Conservation (phyloP, 1,140 invertebrate species). For the Lamellibrachia luymesi region DNA sequence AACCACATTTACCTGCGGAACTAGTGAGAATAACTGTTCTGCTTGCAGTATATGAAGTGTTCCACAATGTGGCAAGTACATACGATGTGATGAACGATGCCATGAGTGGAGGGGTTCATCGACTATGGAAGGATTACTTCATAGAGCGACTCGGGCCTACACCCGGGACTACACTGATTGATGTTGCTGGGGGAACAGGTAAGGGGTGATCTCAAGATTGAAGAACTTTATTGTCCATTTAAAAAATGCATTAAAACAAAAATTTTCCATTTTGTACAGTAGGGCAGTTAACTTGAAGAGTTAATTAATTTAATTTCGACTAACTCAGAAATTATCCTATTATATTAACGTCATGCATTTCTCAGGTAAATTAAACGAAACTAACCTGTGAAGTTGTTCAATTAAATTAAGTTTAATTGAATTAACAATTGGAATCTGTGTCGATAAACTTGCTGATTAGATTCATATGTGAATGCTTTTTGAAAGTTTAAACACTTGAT, state of each 20-base stretch:
- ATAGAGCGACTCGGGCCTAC: conserved; percentile 76
- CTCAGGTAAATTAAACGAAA: too few species aligned
- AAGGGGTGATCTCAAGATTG: neutral
- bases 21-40: neutral
- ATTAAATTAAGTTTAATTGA: too few species aligned
- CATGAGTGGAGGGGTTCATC: conserved; percentile 93
- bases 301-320: too few species aligned
- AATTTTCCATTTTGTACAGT: too few species aligned
- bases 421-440: too few species aligned
- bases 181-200: conserved; percentile 95
- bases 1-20: neutral
- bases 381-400: too few species aligned
- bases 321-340: too few species aligned
- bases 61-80: conserved; percentile 88
- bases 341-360: too few species aligned
- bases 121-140: conserved; percentile 96
- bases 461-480: too few species aligned
- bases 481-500: too few species aligned
- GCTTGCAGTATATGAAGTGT: conserved; percentile 84
- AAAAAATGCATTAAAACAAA: neutral
- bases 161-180: conserved; percentile 77
- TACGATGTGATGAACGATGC: conserved; percentile 99
- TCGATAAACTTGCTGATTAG: too few species aligned
- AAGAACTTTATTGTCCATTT: conserved; percentile 3
- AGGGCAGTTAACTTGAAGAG: too few species aligned